Base-by-base conservation (phyloP, 2,797 vertebrate genomes). In the Erithacus rubecula region DNA sequence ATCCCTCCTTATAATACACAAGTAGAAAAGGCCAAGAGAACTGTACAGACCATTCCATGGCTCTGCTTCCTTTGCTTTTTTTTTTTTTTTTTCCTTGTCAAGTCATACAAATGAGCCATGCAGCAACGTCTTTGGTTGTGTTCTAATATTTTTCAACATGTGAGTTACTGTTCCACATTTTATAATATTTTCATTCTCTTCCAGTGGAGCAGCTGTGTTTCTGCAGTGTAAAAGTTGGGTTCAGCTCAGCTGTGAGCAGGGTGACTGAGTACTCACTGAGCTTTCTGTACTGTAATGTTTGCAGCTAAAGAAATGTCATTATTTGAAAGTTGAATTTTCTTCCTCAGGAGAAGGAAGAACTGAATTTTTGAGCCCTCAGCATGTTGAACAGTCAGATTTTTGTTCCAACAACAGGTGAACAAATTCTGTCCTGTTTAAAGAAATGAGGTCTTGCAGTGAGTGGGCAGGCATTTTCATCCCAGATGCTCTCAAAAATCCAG, bases 1-100 rank as follows among this genome's bases (percentile, higher is more conserved):
- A 22, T 65, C 27, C 9, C 15, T 71, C 10, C 24, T 56, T 36
- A 2, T 0, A 1, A 5, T 15, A 8, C 6, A 4, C 7, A 49
- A 67, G 36, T 55, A 12, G 41, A 1, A 69, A 74, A 37, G 56
- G 26, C 43, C 17, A n/a, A 8, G 15, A 10, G 20, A 29, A 32
- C 30, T 83, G 43, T 43, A n/a, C 41, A 44, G 21, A 39, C 30
- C 15, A 2, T 55, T 68, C 15, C 21, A 15, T 22, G 26, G 14
- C 26, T 64, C n/a, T 43, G 24, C 46, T 43, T 72, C 1, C 1
- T 75, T 72, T 65, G 17, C 29, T 5, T n/a, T 49, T 43, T n/a
- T 86, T 53, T 47, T 15, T n/a, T n/a, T n/a, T n/a, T n/a, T n/a
- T n/a, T n/a, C n/a, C n/a, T n/a, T n/a, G n/a, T n/a, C 8, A 46